Evolutionary conservation across 1,140 invertebrate genomes (phyloP), one percentile per base, ranked within the genome.

Genomic region (Dinothrombium tinctorium): DNA sequence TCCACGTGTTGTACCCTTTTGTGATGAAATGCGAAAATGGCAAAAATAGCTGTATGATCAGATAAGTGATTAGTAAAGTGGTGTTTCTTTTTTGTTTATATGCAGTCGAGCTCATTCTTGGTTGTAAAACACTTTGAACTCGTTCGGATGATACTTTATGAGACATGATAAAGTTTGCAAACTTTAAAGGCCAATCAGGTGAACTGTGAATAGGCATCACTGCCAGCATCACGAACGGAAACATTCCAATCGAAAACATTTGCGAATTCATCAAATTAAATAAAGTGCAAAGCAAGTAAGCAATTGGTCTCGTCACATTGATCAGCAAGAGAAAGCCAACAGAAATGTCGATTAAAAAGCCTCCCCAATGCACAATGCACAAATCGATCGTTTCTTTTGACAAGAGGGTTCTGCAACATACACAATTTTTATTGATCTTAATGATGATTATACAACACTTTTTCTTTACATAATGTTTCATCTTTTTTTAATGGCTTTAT

Each of bases 1-100:
- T 84, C 84, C 84, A 92, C 50, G 83, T 87, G 50, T 89, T 89
- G 53, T 81, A 89, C 1, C 86, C 84, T 73, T 81, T 47, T 2
- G 58, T 59, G 4, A 63, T 9, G 12, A 17, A 43, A 19, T 63
- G 60, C 5, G 61, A 63, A 48, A 56, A 61, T 1, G 62, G 62
- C 23, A 64, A 44, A 31, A 57, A 53, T 25, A 32, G 12, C 23
- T 52, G 50, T 3, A 49, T 7, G 2, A 15, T 19, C 17, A 50
- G 44, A 33, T 47, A 51, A 2, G 33, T n/a, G n/a, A 46, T 25
- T 9, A 36, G 20, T 8, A 32, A 4, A 17, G 12, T 5, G 17
- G n/a, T 14, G 17, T 5, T 12, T 32, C n/a, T 14, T 32, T 12
- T 4, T 32, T 32, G 29, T 32, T 12, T 5, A 7, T 32, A n/a